These are phyloP conservation scores for Standfussiana lucernea DNA, from an alignment of 2,888 invertebrate species.

Conservation along the genomic window DNA sequence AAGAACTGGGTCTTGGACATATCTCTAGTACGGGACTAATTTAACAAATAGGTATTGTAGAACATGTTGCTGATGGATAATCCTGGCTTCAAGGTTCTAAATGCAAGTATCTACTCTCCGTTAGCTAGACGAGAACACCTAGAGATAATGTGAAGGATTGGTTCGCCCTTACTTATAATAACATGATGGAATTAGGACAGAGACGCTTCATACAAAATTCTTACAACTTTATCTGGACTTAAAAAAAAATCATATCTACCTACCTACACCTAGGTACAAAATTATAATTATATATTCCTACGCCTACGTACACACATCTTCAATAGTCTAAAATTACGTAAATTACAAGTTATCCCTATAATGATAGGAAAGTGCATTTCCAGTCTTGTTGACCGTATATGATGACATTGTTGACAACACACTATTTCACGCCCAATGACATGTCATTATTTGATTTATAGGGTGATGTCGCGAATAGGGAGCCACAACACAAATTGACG, in stretches of 20 bases:
- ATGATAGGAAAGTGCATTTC: slow-evolving; percentile 17
- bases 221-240: neutral
- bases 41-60: neutral
- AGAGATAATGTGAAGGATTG: too few species aligned
- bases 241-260: neutral
- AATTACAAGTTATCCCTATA: slow-evolving; percentile 23
- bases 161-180: too few species aligned
- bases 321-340: slow-evolving; percentile 21
- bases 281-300: slow-evolving; percentile 14
- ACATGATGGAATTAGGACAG: neutral
- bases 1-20: neutral
- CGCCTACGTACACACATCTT: neutral
- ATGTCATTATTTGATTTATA: slow-evolving; percentile 16
- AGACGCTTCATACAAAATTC: neutral
- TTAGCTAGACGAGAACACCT: too few species aligned
- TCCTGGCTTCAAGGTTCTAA: neutral
- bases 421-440: slow-evolving; percentile 27
- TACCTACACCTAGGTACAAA: neutral
- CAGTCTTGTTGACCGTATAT: slow-evolving; percentile 40
- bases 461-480: slow-evolving; percentile 7
- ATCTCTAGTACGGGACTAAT: neutral
- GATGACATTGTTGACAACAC: slow-evolving; percentile 42
- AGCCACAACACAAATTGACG: neutral
- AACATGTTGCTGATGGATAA: neutral
- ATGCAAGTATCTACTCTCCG: neutral